Percentiles rank a stretch among this genome's conserved stretches.
These are phyloP conservation scores for Montipora sp. DNA, from an alignment of 64 coral and sea anemone species.

Conservation along the genomic window DNA sequence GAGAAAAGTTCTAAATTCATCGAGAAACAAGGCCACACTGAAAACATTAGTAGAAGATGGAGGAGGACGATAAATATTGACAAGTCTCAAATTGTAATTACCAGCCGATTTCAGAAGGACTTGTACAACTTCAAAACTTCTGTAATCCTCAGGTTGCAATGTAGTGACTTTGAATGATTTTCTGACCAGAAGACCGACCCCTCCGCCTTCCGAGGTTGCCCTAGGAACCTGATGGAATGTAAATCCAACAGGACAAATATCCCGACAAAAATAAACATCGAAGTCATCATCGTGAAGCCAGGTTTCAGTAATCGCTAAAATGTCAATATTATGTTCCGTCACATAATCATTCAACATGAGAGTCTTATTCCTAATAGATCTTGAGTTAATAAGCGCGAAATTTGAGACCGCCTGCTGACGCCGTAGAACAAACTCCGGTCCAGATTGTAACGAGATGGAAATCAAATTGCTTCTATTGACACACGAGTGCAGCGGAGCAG, in stretches of 20 bases:
- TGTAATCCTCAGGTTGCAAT: no score
- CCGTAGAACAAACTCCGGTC: not conserved
- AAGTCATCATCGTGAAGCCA: constrained; percentile 6
- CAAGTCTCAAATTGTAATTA: no score
- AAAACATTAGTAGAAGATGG: no score
- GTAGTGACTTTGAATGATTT: no score
- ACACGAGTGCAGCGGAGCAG: not conserved
- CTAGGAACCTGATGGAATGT: constrained; percentile 26
- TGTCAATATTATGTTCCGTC: not conserved
- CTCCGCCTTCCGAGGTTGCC: not conserved
- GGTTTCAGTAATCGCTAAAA: constrained; percentile 35
- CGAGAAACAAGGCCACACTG: no score
- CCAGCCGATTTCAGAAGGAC: no score
- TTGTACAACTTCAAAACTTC: no score
- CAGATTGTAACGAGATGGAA: not conserved
- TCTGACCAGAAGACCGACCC: not conserved
- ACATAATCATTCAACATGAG: no score
- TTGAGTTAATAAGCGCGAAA: not conserved
- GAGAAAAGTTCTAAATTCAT: no score
- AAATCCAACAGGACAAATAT: constrained; percentile 21
- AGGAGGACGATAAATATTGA: no score
- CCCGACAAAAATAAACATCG: constrained; percentile 8
- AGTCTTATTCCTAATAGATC: no score
- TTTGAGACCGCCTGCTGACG: not conserved
- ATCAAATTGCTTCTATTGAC: not conserved